A percentile compares a stretch with the other conserved stretches of the same genome.
These are phyloP conservation scores for Albula goreensis DNA, from an alignment of 2,113 vertebrate genomes.

Conservation along the genomic window DNA sequence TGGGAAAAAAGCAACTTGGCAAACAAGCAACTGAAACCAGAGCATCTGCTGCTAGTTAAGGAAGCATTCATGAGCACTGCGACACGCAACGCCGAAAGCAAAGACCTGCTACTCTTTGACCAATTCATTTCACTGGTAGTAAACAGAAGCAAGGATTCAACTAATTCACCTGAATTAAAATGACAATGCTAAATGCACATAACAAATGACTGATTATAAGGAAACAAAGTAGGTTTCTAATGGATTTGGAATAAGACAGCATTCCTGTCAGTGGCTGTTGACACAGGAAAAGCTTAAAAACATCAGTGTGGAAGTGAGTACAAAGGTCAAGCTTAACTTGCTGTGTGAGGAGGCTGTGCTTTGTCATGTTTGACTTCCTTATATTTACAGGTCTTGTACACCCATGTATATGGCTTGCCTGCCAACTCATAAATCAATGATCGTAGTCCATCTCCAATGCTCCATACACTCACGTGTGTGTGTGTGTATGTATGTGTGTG, in stretches of 20 bases:
- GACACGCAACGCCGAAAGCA: not conserved
- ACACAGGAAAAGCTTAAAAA: not conserved
- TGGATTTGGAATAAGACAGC: not conserved
- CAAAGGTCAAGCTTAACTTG: conserved; percentile 2
- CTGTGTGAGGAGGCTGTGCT: not conserved
- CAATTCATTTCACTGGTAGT: not conserved
- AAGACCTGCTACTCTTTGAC: not conserved
- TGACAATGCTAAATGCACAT: no score
- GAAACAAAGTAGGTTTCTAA: not conserved
- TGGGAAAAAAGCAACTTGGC: not conserved
- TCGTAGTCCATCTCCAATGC: no score
- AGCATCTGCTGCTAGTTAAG: not conserved
- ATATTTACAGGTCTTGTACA: not conserved
- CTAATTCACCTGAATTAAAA: no score
- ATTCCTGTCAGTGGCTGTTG: not conserved
- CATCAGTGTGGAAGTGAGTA: not conserved
- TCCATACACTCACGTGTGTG: not conserved
- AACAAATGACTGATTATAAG: no score
- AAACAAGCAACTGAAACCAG: not conserved
- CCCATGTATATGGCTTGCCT: not conserved
- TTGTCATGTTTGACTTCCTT: conserved; percentile 13
- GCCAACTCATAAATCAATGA: not conserved
- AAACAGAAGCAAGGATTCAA: no score
- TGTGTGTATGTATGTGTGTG: not conserved
- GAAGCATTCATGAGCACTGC: not conserved